Evolutionary conservation across 2,888 invertebrate genomes (phyloP).

Genomic region (Hermaeophaga mercurialis): DNA sequence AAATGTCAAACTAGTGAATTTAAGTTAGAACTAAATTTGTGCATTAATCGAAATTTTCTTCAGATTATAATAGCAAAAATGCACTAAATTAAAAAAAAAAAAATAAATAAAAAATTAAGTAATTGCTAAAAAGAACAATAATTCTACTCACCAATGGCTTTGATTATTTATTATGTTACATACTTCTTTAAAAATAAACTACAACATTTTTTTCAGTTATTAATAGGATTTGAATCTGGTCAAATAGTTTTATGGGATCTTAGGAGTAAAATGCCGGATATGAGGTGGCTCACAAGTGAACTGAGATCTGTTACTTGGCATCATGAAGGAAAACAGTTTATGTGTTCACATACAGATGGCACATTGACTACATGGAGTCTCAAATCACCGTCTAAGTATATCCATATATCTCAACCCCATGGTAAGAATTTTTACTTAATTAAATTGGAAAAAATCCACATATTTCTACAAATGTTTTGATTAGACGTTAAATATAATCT

Average conservation of each 20-base stretch:
- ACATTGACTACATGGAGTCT: constrained; percentile 93
- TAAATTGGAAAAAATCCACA: not conserved
- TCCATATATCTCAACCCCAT: constrained; percentile 87
- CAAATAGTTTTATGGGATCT: constrained; percentile 96
- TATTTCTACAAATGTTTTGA: no score
- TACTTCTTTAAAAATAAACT: no score
- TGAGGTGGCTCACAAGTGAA: constrained; percentile 78
- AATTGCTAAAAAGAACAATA: no score
- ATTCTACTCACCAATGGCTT: no score
- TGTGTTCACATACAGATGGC: constrained; percentile 95
- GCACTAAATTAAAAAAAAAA: no score
- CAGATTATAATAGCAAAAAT: no score
- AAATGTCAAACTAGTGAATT: no score
- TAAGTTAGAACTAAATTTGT: no score
- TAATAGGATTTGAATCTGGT: constrained; percentile 96
- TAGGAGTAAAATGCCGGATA: constrained; percentile 82
- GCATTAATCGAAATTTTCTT: no score
- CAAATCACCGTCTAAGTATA: constrained; percentile 75
- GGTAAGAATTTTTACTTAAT: constrained; percentile 61
- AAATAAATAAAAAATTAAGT: no score
- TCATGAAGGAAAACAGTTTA: constrained; percentile 96
- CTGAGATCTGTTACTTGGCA: constrained; percentile 94
- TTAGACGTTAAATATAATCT: no score
- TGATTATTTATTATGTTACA: no score
- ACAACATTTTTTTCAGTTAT: constrained; percentile 67